Conservation (phyloP, 2,888 invertebrate genomes). For the Dynastes maya region DNA sequence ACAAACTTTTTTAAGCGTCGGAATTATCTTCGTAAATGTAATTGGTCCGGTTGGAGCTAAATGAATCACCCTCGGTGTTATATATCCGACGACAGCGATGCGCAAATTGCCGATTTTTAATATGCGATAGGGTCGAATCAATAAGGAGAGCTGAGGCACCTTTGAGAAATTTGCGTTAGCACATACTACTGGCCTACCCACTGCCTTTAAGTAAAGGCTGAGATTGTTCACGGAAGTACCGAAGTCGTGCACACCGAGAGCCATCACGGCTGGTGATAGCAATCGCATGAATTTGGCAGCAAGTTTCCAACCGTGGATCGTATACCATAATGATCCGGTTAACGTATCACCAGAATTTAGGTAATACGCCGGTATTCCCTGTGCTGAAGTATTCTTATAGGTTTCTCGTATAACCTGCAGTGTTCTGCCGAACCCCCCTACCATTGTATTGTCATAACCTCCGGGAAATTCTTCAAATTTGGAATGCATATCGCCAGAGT, state of each 20-base stretch:
- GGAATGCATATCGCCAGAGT: constrained; percentile 1
- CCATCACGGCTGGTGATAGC: constrained; percentile 83
- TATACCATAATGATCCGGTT: constrained; percentile 92
- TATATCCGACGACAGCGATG: constrained; percentile 89
- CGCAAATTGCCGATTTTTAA: constrained; percentile 76
- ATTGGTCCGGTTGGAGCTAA: neutral
- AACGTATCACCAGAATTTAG: constrained; percentile 95
- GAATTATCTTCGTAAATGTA: neutral
- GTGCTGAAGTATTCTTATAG: constrained; percentile 72
- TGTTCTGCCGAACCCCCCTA: constrained; percentile 88
- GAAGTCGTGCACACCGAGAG: constrained; percentile 94
- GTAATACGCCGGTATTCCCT: constrained; percentile 80
- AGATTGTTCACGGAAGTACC: constrained; percentile 86
- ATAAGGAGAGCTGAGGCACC: constrained; percentile 78
- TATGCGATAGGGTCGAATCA: constrained; percentile 72
- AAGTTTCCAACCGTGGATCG: constrained; percentile 85
- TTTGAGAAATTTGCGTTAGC: constrained; percentile 78
- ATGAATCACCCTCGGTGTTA: constrained; percentile 74
- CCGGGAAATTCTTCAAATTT: constrained; percentile 16
- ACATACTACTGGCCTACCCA: constrained; percentile 83
- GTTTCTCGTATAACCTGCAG: constrained; percentile 77
- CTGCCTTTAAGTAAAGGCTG: constrained; percentile 81
- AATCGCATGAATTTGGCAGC: constrained; percentile 85
- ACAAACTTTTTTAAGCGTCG: neutral
- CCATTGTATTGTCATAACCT: neutral